Conservation (phyloP, 2,113 vertebrate genomes). For the Triplophysa tibetana region DNA sequence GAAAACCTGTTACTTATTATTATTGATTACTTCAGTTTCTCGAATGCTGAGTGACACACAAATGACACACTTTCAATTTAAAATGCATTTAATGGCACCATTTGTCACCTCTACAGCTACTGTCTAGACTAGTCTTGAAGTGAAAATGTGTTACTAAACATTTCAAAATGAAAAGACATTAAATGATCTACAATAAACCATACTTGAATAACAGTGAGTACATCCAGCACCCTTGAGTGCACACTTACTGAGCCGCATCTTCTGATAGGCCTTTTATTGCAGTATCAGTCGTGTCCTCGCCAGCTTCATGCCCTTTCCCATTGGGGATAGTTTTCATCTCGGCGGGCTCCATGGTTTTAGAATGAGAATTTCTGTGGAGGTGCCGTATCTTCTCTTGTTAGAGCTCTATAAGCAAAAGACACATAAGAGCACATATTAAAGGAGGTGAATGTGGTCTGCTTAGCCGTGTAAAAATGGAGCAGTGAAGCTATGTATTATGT, state of each 20-base stretch:
- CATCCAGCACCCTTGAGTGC: not conserved
- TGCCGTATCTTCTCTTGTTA: not conserved
- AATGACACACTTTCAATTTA: not conserved
- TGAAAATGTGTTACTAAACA: not conserved
- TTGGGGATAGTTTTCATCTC: slow-evolving; percentile 75
- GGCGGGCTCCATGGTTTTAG: slow-evolving; percentile 61
- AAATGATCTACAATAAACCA: slow-evolving; percentile 5
- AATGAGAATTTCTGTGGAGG: slow-evolving; percentile 52
- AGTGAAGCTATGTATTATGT: not conserved
- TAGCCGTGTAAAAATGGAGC: not conserved
- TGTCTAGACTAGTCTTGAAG: not conserved
- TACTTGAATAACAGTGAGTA: slow-evolving; percentile 7
- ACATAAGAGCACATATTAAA: not conserved
- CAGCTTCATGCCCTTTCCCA: slow-evolving; percentile 73
- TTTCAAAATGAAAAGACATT: not conserved
- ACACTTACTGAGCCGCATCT: slow-evolving; percentile 70
- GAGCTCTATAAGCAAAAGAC: not conserved
- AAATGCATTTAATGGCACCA: not conserved
- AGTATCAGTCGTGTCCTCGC: slow-evolving; percentile 61
- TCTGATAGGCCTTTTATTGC: slow-evolving; percentile 65
- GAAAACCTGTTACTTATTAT: too few relatives aligned
- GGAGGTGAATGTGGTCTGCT: not conserved
- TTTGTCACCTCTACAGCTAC: too few relatives aligned
- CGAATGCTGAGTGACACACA: too few relatives aligned
- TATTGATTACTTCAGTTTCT: too few relatives aligned